A percentile compares a stretch with the other conserved stretches of the same genome.
Conservation (phyloP, 2,113 vertebrate species). For the Zosterops pallidus region DNA sequence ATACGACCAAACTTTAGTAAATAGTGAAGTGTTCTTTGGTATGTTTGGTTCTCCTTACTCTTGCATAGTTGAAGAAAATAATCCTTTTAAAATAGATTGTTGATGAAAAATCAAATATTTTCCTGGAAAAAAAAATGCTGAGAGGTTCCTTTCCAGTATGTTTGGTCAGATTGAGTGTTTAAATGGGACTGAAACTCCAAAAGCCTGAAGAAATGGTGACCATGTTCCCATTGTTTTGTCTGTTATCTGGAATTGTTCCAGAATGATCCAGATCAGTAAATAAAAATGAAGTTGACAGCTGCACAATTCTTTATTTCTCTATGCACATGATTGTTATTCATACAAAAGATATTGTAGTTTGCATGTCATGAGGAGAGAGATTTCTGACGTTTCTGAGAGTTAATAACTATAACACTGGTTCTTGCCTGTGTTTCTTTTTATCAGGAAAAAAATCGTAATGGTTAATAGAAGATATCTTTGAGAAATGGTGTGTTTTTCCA, state of each 20-base stretch:
- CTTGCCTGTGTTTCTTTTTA: not conserved
- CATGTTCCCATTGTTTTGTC: not conserved
- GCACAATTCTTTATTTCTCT: not conserved
- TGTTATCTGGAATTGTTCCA: not conserved
- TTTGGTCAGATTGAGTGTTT: not conserved
- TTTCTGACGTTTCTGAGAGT: not conserved
- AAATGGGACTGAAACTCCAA: not conserved
- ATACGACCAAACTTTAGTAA: not conserved
- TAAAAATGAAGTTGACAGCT: not conserved
- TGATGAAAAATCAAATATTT: not conserved
- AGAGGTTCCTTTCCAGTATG: not conserved
- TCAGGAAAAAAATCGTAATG: not conserved
- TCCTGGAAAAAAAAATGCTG: not conserved
- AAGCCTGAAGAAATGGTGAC: not conserved
- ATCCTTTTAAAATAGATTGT: not conserved
- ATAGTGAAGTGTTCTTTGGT: not conserved
- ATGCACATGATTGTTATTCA: not conserved
- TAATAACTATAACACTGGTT: not conserved
- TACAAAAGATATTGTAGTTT: not conserved
- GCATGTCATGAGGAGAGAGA: fast-evolving
- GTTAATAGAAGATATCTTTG: not conserved
- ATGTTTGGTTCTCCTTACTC: not conserved
- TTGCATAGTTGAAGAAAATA: not conserved
- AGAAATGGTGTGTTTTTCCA: not conserved
- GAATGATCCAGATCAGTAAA: not conserved